Evolutionary conservation across 2,797 vertebrate genomes (phyloP), one percentile per base, ranked within the genome.

Genomic region (Pangasius sanitwongsei): DNA sequence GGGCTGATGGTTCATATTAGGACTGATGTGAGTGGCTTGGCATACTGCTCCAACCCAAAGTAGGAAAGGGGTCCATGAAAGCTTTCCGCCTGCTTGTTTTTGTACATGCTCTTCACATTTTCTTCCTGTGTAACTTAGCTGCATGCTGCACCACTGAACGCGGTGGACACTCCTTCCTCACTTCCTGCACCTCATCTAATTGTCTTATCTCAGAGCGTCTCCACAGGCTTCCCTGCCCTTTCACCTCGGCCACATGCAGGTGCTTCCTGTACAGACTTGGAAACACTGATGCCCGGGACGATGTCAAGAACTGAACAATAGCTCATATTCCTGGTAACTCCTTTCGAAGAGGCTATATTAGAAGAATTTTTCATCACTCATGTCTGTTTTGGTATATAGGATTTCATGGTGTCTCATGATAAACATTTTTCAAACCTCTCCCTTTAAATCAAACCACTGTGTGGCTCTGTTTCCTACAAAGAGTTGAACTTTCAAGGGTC

Each of bases 1-100:
- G 44, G 75, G 83, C 77, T 91, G 77, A 82, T 87, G 87, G 77
- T 57, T 87, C 77, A 85, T 88, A 85, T 92, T 89, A 92, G 57
- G 59, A 83, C 86, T 75, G 57, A 82, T 83, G 61, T 25, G 59
- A 87, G 55, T 50, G 75, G 77, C 59, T 81, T 90, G 65, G 84
- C 84, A 69, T 44, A 77, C 20, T 28, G 6, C 41, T 65, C 37
- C 86, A 85, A 34, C 86, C 72, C 87, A 81, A 65, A 81, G 82
- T 87, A 83, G 81, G 69, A 77, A 61, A 55, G 65, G 86, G 61
- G 65, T 57, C 65, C 18, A 86, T 77, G 77, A 87, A 85, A 89
- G 86, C 89, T 59, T 90, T 89, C 63, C 77, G 57, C n/a, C 77
- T 50, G 80, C 80, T 90, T 89, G 63, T 86, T 88, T 90, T 88